phyloP scores from a whole-genome alignment of 2,888 invertebrate genomes.

The Mellilla xanthometata region DNA sequence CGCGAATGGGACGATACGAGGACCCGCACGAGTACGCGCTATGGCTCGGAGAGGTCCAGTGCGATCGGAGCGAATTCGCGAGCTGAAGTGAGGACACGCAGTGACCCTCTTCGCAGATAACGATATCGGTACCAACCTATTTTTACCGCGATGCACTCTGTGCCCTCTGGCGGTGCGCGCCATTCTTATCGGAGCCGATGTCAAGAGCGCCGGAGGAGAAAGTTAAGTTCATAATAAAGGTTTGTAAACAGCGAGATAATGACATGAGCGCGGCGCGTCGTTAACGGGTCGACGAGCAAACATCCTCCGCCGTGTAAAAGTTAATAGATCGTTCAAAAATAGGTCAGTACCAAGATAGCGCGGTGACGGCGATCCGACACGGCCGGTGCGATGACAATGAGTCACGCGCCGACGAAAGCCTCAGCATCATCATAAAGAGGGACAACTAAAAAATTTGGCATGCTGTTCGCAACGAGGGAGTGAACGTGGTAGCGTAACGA shows the following conservation, averaged over 20 bases:
- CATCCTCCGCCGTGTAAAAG: slow-evolving; percentile 22
- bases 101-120: slow-evolving; percentile 63
- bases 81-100: slow-evolving; percentile 62
- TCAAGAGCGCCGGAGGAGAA: slow-evolving; percentile 5
- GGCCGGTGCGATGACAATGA: slow-evolving; percentile 75
- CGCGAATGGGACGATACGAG: slow-evolving; percentile 38
- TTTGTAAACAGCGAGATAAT: neutral
- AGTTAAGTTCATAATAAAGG: neutral
- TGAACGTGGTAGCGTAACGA: slow-evolving; percentile 80
- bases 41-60: slow-evolving; percentile 75
- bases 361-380: slow-evolving; percentile 74
- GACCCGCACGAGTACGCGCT: slow-evolving; percentile 59
- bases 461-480: slow-evolving; percentile 82
- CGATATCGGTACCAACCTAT: slow-evolving; percentile 69
- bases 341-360: slow-evolving; percentile 75
- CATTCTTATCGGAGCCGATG: slow-evolving; percentile 2
- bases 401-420: slow-evolving; percentile 83
- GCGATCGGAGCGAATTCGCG: slow-evolving; percentile 77
- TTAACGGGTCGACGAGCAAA: slow-evolving; percentile 16
- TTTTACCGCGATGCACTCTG: slow-evolving; percentile 32
- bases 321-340: slow-evolving; percentile 50
- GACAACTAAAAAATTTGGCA: slow-evolving; percentile 78
- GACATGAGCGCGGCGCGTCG: slow-evolving; percentile 10
- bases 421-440: slow-evolving; percentile 76
- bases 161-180: slow-evolving; percentile 4